Evolutionary conservation across 2,113 vertebrate species (phyloP), one percentile per base, ranked within the genome.

Genomic region (Tragelaphus strepsiceros): DNA sequence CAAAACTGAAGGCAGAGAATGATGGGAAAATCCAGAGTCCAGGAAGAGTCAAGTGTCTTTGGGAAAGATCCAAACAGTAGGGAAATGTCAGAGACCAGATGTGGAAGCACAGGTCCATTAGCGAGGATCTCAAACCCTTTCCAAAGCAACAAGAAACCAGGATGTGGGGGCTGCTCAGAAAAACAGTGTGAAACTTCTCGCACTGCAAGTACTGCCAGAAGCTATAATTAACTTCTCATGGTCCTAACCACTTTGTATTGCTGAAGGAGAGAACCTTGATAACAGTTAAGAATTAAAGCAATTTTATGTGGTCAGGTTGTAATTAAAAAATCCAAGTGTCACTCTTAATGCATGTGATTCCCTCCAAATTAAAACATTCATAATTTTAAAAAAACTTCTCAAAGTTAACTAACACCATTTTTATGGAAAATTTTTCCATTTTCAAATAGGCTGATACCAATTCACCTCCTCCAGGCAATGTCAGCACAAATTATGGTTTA

Each of bases 401-500:
- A 83, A 89, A 81, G 49, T 84, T 54, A 91, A 80, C 35, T 74
- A 67, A 46, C 19, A 64, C 1, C 3, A 74, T 61, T 97, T 87
- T 61, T 53, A 90, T 6, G 30, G 43, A 49, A 91, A 97, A 84
- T 32, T 53, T 58, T 77, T 11, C 46, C 54, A 62, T 53, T 84
- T 46, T 90, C 61, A 62, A 32, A 30, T 62, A 46, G 9, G 64
- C 12, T 56, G 16, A 39, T 35, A 81, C 21, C 39, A 94, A 21
- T 84, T 96, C 26, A 39, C 43, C 32, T 32, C 30, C 59, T 84
- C 39, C 24, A 78, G 87, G 21, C 35, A 92, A 62, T n/a, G 58
- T 58, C 10, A 92, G 85, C 26, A 84, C 58, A 95, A 95, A 97
- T 10, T 59, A 46, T 58, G 53, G 0, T 30, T 59, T 67, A 90